Base-by-base conservation (phyloP, 2,888 invertebrate species). In the Phragmatobia fuliginosa region DNA sequence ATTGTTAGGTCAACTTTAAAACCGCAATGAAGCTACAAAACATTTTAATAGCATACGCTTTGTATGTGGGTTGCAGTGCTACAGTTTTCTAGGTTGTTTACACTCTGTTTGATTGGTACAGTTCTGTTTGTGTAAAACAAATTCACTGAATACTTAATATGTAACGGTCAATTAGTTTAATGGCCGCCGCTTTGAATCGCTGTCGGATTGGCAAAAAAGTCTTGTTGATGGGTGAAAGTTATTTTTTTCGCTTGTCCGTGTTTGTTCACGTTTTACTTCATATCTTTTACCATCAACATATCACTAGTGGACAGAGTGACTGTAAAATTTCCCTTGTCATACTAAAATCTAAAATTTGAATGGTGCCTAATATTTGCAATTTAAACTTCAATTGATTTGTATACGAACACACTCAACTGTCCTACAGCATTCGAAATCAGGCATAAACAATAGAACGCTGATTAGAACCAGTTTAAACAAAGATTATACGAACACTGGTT, bases 81-180 rank as follows among this genome's bases (percentile, higher is more conserved):
- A 66, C 83, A 81, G 82, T 83, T 81, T 76, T 82, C 78, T 70
- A 74, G 79, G 66, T 72, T 68, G 65, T 32, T 52, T 67, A 72
- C 82, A 80, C 87, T 88, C 87, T 83, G 79, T 87, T 83, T 84
- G 82, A 86, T 86, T 84, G 85, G 80, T 77, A 79, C 81, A 76
- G 77, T 72, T 70, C 33, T 74, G 73, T 76, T 75, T 81, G 80
- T 66, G 77, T 67, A 76, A 78, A 78, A 83, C 78, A 77, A 80
- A 83, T 82, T 78, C 77, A 66, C 67, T 82, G 77, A 84, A 83
- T 84, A 75, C 77, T 87, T 85, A 82, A 85, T 84, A 78, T 77
- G 74, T 70, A 52, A 70, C 73, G 67, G 62, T 73, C 81, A 75
- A 83, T 85, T 84, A 84, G 77, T 79, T 82, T 79, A 69, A 78